Percentiles rank a stretch among this genome's conserved stretches.
Evolutionary conservation across 2,888 invertebrate genomes (phyloP).

Genomic region (Campoplex nolae): DNA sequence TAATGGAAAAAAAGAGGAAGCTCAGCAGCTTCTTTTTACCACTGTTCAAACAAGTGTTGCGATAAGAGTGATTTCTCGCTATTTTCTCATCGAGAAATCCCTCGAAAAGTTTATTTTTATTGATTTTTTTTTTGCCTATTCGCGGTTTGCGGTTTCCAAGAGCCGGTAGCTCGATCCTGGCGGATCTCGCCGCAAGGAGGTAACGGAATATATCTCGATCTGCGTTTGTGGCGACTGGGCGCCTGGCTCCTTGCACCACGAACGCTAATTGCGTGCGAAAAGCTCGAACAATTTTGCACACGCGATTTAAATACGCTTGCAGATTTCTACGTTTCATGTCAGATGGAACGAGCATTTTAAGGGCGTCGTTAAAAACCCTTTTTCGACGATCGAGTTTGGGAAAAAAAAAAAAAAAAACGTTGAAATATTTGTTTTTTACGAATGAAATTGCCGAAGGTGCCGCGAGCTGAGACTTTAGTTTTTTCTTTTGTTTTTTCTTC

Average conservation of each 20-base stretch:
- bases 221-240: not conserved
- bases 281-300: conserved; percentile 21
- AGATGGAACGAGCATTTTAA: not conserved
- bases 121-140: not conserved
- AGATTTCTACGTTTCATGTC: not conserved
- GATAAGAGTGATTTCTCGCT: conserved; percentile 25
- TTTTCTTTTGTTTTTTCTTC: not conserved
- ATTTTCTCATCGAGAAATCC: conserved; percentile 28
- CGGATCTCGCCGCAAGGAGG: not conserved
- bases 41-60: conserved; percentile 8
- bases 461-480: not conserved
- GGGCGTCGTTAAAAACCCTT: not conserved
- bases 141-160: conserved; percentile 26
- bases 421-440: no score
- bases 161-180: conserved; percentile 21
- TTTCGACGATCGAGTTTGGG: not conserved
- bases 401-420: no score
- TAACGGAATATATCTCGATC: not conserved
- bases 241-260: not conserved
- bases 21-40: not conserved
- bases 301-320: conserved; percentile 4
- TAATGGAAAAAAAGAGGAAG: not conserved
- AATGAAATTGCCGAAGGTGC: not conserved
- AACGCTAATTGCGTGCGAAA: conserved; percentile 37
- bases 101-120: not conserved